Conservation (phyloP, 1,140 invertebrate genomes). For the Sinonovacula constricta region DNA sequence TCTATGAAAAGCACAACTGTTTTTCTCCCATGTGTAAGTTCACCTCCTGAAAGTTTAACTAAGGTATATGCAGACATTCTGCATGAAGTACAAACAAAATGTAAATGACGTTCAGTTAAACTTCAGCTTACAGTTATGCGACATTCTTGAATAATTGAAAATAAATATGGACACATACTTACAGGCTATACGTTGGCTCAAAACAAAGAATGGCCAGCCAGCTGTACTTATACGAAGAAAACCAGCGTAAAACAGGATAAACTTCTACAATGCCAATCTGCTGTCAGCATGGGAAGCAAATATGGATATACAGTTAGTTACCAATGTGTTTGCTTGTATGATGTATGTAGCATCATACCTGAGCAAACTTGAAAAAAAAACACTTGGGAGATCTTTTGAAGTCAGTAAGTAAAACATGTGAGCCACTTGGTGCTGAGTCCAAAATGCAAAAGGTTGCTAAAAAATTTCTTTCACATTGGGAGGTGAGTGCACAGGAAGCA, state of each 20-base stretch:
- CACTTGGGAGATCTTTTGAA: slow-evolving; percentile 37
- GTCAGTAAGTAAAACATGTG: slow-evolving; percentile 10
- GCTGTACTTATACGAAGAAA: neutral
- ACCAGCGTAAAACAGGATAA: slow-evolving; percentile 9
- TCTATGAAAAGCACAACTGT: neutral
- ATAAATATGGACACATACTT: neutral
- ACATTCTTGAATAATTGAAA: neutral
- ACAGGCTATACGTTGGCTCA: neutral
- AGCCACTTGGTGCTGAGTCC: slow-evolving; percentile 11
- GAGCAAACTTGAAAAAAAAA: slow-evolving; percentile 18
- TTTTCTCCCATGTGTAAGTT: neutral
- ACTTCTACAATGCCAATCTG: slow-evolving; percentile 27
- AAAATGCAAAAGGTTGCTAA: slow-evolving; percentile 30
- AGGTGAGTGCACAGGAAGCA: slow-evolving; percentile 51
- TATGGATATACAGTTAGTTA: slow-evolving; percentile 42
- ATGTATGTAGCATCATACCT: slow-evolving; percentile 49
- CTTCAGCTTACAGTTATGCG: neutral
- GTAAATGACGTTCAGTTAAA: neutral
- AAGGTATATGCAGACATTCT: neutral
- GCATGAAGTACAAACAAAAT: neutral
- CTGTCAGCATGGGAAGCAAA: slow-evolving; percentile 46
- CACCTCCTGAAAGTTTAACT: neutral
- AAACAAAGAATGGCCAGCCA: neutral
- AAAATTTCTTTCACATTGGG: slow-evolving; percentile 44
- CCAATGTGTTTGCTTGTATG: slow-evolving; percentile 40